A percentile compares a stretch with the other conserved stretches of the same genome.
Evolutionary conservation across 2,888 invertebrate genomes (phyloP).

Genomic region (Agrochola lychnidis): DNA sequence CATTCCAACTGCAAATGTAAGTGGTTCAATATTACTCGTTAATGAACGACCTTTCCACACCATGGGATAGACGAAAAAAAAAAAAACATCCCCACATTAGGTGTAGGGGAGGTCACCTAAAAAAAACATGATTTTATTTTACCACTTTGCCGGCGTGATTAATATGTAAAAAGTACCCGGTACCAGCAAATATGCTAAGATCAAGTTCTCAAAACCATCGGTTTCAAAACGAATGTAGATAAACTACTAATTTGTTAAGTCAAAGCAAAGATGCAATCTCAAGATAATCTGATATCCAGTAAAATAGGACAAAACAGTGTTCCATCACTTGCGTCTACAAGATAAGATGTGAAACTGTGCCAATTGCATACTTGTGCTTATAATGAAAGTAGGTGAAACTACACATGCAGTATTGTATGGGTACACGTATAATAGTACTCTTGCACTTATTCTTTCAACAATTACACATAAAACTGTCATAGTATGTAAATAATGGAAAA

Average conservation of each 20-base stretch:
- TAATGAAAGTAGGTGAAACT: slow-evolving; percentile 24
- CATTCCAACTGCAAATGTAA: no score
- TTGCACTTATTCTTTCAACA: not conserved
- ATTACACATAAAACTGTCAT: not conserved
- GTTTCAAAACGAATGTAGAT: not conserved
- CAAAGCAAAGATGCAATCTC: slow-evolving; percentile 28
- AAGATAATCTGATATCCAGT: slow-evolving; percentile 46
- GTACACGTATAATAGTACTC: not conserved
- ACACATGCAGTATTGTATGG: not conserved
- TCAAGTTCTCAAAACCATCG: no score
- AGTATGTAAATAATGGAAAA: not conserved
- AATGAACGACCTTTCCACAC: no score
- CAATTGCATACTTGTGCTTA: slow-evolving; percentile 17
- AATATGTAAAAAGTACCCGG: no score
- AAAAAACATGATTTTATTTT: no score
- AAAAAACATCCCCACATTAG: no score
- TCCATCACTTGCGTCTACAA: slow-evolving; percentile 48
- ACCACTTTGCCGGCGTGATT: no score
- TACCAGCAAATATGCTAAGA: no score
- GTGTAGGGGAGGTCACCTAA: no score
- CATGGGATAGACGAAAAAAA: no score
- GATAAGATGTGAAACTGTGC: slow-evolving; percentile 51
- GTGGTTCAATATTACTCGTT: no score
- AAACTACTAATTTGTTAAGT: not conserved
- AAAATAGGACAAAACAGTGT: slow-evolving; percentile 40